Base-by-base conservation (phyloP, 2,888 invertebrate genomes). In the Xanthorhoe designata region DNA sequence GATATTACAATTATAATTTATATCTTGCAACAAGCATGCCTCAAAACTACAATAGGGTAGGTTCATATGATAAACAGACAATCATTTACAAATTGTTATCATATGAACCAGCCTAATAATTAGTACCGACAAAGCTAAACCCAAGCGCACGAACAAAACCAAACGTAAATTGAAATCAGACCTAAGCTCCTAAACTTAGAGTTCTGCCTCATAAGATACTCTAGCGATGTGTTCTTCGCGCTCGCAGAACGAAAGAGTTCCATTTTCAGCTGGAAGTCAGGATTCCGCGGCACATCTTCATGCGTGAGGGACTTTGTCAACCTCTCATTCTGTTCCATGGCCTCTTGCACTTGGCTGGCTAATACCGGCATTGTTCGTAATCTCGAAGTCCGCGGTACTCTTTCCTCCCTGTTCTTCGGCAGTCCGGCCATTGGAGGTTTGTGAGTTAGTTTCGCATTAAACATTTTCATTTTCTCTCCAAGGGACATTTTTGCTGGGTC, bases 301-400 rank as follows among this genome's bases (percentile, higher is more conserved):
- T 91, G 88, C 0, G 90, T 92, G 60, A 91, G 74, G 4, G 92
- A 92, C 65, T 92, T 94, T 52, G 94, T 94, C 55, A 95, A 85
- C 32, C 95, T 92, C 64, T 95, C 95, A 77, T 95, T 92, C 71
- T 91, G 90, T 62, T 91, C 93, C 91, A 94, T 87, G 55, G 96
- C 95, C 74, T 94, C 94, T 79, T 96, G 92, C 17, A 97, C 95
- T 86, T 96, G 96, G 75, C 96, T 96, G 57, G 94, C 92, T 29
- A 96, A 95, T 47, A 97, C 94, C 0, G 97, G 97, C 94, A 96
- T 96, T 0, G 96, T 97, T 73, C 94, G 94, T 72, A 96, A 95
- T 19, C 96, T 92, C 1, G 94, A 94, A 0, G 94, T 87, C 35
- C 94, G 86, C 0, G 80, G 79, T 1, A 80, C 83, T 19, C 90